A percentile compares a stretch with the other conserved stretches of the same genome.
Evolutionary conservation across 2,888 invertebrate species (phyloP).

Genomic region (Sphaeridia pumilis): DNA sequence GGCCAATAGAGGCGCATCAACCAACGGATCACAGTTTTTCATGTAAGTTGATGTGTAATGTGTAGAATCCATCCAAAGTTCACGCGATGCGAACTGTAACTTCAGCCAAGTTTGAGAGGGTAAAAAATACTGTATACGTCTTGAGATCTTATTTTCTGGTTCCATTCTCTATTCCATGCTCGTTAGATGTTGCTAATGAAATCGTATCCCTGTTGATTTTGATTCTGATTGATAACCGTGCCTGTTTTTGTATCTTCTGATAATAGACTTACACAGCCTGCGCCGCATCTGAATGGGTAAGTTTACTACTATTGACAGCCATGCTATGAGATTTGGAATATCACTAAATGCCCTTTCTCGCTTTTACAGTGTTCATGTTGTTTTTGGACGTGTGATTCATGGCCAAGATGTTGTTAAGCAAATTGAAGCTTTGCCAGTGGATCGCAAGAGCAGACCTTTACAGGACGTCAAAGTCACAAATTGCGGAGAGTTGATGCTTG

Average conservation of each 20-base stretch:
- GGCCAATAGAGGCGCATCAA: conserved; percentile 95
- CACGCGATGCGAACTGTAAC: too few relatives aligned
- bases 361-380: conserved; percentile 76
- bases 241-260: conserved; percentile 38
- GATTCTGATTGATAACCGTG: conserved; percentile 21
- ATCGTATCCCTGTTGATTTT: conserved; percentile 7
- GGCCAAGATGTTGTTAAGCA: conserved; percentile 81
- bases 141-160: too few relatives aligned
- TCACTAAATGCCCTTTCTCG: not conserved
- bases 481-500: conserved; percentile 86
- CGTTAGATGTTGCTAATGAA: conserved; percentile 5
- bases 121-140: too few relatives aligned
- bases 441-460: conserved; percentile 79
- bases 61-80: too few relatives aligned
- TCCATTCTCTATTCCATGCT: conserved; percentile 14
- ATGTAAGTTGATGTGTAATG: too few relatives aligned
- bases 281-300: conserved; percentile 98
- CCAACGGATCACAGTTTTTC: conserved; percentile 98
- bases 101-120: too few relatives aligned
- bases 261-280: conserved; percentile 89
- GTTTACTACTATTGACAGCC: too few relatives aligned
- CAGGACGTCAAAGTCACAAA: conserved; percentile 78
- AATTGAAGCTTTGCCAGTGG: conserved; percentile 80
- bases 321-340: not conserved
- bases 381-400: conserved; percentile 85